Conservation (phyloP, 2,797 vertebrate species). For the Cygnus olor region DNA sequence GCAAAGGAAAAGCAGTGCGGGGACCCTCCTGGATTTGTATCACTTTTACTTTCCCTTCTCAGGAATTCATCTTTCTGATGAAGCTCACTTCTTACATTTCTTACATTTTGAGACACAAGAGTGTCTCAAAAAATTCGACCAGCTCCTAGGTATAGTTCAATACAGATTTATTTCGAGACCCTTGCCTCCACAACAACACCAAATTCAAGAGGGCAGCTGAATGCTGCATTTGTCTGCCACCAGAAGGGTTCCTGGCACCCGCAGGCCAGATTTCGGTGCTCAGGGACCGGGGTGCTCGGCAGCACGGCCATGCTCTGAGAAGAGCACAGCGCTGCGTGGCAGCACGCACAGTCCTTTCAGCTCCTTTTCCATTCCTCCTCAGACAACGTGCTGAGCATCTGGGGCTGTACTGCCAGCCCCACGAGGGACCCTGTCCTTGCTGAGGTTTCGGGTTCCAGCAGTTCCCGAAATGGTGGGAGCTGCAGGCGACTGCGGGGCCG, state of each 20-base stretch:
- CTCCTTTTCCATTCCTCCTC: background rate
- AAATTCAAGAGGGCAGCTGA: background rate
- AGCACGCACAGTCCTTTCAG: background rate
- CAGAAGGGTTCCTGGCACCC: fast-evolving
- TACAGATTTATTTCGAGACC: background rate
- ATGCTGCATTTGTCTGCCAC: background rate
- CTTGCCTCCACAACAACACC: no score
- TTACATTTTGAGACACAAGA: fast-evolving
- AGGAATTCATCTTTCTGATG: background rate
- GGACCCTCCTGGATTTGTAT: no score
- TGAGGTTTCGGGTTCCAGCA: background rate
- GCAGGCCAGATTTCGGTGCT: background rate
- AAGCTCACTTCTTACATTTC: background rate
- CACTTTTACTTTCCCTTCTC: fast-evolving
- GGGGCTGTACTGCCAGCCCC: background rate
- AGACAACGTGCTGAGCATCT: fast-evolving
- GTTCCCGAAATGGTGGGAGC: fast-evolving
- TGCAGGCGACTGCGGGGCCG: background rate
- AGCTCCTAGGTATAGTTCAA: background rate
- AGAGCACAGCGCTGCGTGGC: fast-evolving
- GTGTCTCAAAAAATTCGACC: fast-evolving
- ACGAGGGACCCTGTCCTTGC: fast-evolving
- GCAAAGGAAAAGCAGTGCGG: background rate
- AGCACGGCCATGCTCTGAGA: fast-evolving
- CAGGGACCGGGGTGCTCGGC: fast-evolving